Base-by-base conservation (phyloP, 2,797 vertebrate species). In the Pantherophis vulpinus region DNA sequence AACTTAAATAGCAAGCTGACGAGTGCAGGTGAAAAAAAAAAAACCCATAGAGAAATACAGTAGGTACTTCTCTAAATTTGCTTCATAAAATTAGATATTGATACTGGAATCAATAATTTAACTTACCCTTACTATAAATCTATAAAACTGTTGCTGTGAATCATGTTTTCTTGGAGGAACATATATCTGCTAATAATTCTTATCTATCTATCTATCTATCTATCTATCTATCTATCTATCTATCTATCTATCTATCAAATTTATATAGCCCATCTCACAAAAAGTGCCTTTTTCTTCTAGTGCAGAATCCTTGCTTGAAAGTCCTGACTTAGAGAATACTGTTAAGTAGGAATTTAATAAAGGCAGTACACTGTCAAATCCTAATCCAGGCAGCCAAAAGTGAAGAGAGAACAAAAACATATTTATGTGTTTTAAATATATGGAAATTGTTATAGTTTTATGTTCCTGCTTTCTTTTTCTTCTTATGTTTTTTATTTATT, bases 1-100 rank as follows among this genome's bases (percentile, higher is more conserved):
- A 89, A 51, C 51, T 95, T 92, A 95, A 92, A 94, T 94, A 47
- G 32, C 70, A 93, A 93, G 29, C 27, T 89, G 95, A 70, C 16
- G 93, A 95, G 27, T 88, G 58, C 87, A 95, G 92, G 60, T 94
- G 89, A 29, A 58, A 90, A 29, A 92, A 63, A 91, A 92, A 63
- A 91, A 91, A 29, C 89, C 42, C 42, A 94, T 83, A 93, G 16
- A 89, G 93, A 87, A 47, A 70, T 93, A 54, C 51, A 10, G 51
- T 54, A 90, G 66, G 93, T 92, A 93, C 25, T 74, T 87, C 91
- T 90, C 58, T 60, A 93, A 91, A 86, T 89, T 93, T 91, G 58
- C 47, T 51, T 91, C 59, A 23, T 58, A 95, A 95, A 95, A 90
- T 87, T 60, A 95, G 94, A 94, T 87, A 92, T 18, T 32, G 58